Evolutionary conservation across 1,140 invertebrate genomes (phyloP).

Genomic region (Trissolcus basalis): DNA sequence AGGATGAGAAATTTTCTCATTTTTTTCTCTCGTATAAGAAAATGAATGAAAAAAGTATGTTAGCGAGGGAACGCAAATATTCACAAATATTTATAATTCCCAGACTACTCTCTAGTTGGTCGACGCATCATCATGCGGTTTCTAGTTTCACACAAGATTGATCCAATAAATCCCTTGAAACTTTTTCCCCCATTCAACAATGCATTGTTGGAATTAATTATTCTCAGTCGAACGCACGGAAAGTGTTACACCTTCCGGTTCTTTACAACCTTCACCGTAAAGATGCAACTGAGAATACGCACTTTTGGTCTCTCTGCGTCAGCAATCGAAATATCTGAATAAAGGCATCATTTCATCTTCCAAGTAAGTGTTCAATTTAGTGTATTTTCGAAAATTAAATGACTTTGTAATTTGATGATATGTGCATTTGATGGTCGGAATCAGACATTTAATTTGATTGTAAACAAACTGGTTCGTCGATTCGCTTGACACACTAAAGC

Average conservation of each 20-base stretch:
- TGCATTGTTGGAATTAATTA: constrained; percentile 44
- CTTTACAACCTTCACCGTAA: neutral
- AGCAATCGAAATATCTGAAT: neutral
- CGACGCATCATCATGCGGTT: constrained; percentile 14
- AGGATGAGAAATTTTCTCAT: neutral
- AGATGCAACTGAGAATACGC: neutral
- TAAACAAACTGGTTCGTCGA: too few relatives aligned
- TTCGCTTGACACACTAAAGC: too few relatives aligned
- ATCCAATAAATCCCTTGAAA: constrained; percentile 51
- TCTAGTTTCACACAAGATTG: constrained; percentile 54
- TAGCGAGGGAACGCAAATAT: constrained; percentile 24
- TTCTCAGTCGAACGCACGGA: constrained; percentile 21
- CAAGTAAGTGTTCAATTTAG: too few relatives aligned
- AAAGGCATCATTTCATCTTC: too few relatives aligned
- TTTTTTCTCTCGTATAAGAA: neutral
- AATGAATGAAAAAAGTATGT: constrained; percentile 38
- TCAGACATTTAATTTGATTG: too few relatives aligned
- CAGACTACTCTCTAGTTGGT: constrained; percentile 34
- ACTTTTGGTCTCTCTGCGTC: too few relatives aligned
- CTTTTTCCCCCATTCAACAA: constrained; percentile 44
- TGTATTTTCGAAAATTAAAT: too few relatives aligned
- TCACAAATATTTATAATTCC: constrained; percentile 31
- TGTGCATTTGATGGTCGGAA: too few relatives aligned
- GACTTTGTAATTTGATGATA: too few relatives aligned
- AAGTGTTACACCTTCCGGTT: constrained; percentile 39